These are phyloP conservation scores for Automeris io DNA, from an alignment of 2,888 invertebrate genomes.

Conservation along the genomic window DNA sequence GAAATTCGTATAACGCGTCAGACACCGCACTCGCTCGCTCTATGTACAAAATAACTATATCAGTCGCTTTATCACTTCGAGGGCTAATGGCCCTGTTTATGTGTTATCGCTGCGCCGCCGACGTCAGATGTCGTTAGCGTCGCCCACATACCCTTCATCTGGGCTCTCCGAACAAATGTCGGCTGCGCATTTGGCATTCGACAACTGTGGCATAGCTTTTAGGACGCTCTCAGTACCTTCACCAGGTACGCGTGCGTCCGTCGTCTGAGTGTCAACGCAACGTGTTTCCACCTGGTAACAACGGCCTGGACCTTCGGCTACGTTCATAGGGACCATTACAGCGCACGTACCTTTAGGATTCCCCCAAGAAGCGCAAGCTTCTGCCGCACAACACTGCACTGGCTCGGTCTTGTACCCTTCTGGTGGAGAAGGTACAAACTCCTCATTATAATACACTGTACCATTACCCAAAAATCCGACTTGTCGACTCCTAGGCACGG, in stretches of 20 bases:
- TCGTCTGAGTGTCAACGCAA: slow-evolving; percentile 79
- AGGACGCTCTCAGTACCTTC: slow-evolving; percentile 59
- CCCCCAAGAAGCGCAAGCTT: slow-evolving; percentile 62
- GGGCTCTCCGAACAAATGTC: slow-evolving; percentile 85
- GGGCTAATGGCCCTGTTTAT: slow-evolving; percentile 64
- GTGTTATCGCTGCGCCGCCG: slow-evolving; percentile 62
- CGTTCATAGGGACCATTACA: slow-evolving; percentile 67
- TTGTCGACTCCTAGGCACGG: slow-evolving; percentile 74
- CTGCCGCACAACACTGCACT: slow-evolving; percentile 65
- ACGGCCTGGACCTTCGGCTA: slow-evolving; percentile 61
- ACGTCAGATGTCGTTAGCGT: slow-evolving; percentile 84
- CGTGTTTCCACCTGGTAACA: slow-evolving; percentile 76
- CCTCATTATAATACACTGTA: slow-evolving; percentile 70
- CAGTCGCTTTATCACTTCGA: slow-evolving; percentile 74
- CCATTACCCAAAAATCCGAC: slow-evolving; percentile 69
- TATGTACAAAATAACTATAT: slow-evolving; percentile 63
- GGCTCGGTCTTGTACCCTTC: slow-evolving; percentile 82
- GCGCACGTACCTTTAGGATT: slow-evolving; percentile 73
- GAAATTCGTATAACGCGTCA: slow-evolving; percentile 1
- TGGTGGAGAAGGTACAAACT: slow-evolving; percentile 82
- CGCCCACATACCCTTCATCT: slow-evolving; percentile 92
- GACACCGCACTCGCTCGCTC: slow-evolving; percentile 11
- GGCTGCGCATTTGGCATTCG: slow-evolving; percentile 67
- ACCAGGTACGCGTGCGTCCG: slow-evolving; percentile 62
- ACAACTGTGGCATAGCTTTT: slow-evolving; percentile 62